phyloP scores from a whole-genome alignment of 2,797 vertebrate species.

The Lepidocolaptes lacrymiger region DNA sequence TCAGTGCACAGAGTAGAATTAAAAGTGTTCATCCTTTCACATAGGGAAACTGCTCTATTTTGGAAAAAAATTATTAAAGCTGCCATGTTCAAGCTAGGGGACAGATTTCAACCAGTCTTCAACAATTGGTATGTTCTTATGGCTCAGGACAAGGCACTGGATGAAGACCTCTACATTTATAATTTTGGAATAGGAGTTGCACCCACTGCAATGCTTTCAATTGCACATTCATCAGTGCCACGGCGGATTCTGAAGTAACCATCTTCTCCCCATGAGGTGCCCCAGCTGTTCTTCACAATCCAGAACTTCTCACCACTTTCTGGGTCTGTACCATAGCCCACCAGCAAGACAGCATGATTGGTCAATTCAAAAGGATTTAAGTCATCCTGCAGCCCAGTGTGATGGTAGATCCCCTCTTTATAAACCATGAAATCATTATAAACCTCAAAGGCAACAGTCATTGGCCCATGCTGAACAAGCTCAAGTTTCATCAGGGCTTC shows the following conservation, averaged over 20 bases:
- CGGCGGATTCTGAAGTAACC: slow-evolving; percentile 94
- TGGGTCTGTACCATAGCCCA: slow-evolving; percentile 88
- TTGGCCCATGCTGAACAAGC: slow-evolving; percentile 87
- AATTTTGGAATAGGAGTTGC: slow-evolving; percentile 86
- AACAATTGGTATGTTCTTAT: not conserved
- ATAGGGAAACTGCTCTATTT: not conserved
- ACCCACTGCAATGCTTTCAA: slow-evolving; percentile 90
- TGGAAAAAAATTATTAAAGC: not conserved
- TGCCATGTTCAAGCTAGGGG: slow-evolving; percentile 4
- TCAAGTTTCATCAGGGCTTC: slow-evolving; percentile 92
- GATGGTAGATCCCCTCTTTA: slow-evolving; percentile 90
- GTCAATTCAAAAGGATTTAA: slow-evolving; percentile 94
- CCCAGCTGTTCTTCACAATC: slow-evolving; percentile 98
- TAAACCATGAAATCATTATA: slow-evolving; percentile 91
- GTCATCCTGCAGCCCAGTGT: slow-evolving; percentile 84
- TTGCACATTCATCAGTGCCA: slow-evolving; percentile 89
- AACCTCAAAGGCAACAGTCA: slow-evolving; percentile 90
- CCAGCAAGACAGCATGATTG: slow-evolving; percentile 92
- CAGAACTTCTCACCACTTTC: slow-evolving; percentile 86
- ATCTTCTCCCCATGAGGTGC: slow-evolving; percentile 86
- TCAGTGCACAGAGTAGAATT: not conserved
- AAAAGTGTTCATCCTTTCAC: not conserved
- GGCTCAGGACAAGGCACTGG: slow-evolving; percentile 6
- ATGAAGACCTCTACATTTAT: slow-evolving; percentile 50
- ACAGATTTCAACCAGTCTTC: not conserved